Conservation (phyloP, 2,797 vertebrate species). For the Cryptoblepharus egeriae region DNA sequence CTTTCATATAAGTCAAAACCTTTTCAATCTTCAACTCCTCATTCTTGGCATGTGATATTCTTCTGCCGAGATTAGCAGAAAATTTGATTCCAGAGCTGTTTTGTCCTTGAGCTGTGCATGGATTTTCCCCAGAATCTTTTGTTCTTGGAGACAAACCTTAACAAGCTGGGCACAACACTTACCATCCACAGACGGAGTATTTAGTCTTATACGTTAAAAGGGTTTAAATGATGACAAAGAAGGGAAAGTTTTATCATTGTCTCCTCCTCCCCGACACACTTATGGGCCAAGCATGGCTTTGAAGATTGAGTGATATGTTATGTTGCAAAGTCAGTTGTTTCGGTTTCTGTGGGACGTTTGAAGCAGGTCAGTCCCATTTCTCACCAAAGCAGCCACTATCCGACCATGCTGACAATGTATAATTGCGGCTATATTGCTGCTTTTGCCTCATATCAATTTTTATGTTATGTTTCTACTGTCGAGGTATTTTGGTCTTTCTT, state of each 20-base stretch:
- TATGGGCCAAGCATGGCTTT: too few species aligned
- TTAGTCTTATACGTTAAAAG: background rate
- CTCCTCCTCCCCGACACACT: background rate
- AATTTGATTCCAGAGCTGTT: background rate
- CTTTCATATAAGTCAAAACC: constrained; percentile 20
- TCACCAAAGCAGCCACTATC: too few species aligned
- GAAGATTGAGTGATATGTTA: too few species aligned
- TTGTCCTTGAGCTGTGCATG: constrained; percentile 12
- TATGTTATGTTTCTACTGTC: too few species aligned
- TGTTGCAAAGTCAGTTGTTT: too few species aligned
- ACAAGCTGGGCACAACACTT: background rate
- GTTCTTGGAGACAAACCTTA: background rate
- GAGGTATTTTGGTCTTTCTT: too few species aligned
- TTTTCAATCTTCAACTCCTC: constrained; percentile 14
- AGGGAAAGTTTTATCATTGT: background rate
- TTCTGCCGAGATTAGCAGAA: constrained; percentile 8
- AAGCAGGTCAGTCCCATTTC: too few species aligned
- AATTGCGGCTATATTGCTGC: too few species aligned
- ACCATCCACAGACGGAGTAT: background rate
- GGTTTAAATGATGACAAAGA: constrained; percentile 2
- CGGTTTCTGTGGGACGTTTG: too few species aligned
- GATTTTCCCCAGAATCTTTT: background rate
- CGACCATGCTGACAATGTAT: too few species aligned
- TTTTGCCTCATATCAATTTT: too few species aligned
- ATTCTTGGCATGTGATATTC: background rate